Percentiles rank a stretch among this genome's conserved stretches.
These are phyloP conservation scores for Molorchus minor DNA, from an alignment of 2,888 invertebrate species.

Conservation along the genomic window DNA sequence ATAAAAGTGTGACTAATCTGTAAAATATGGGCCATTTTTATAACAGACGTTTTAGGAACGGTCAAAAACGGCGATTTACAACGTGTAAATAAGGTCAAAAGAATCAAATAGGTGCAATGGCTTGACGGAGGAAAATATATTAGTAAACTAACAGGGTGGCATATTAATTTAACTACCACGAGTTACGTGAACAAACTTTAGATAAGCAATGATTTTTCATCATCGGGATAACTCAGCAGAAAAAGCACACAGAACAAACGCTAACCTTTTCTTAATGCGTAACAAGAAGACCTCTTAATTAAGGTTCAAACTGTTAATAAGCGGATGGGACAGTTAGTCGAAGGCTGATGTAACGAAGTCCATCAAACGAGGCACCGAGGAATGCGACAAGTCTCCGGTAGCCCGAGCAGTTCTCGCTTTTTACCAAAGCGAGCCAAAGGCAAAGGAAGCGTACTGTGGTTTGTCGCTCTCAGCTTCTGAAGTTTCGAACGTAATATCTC, in stretches of 20 bases:
- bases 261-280: background rate
- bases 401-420: slow-evolving; percentile 24
- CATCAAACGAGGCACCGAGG: slow-evolving; percentile 22
- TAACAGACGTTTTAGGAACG: background rate
- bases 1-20: background rate
- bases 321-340: slow-evolving; percentile 14
- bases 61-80: background rate
- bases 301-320: slow-evolving; percentile 19
- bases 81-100: background rate
- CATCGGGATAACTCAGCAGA: background rate
- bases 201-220: background rate
- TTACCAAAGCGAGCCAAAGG: slow-evolving; percentile 26
- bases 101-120: too few species aligned
- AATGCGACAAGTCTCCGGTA: slow-evolving; percentile 20
- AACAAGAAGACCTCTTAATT: slow-evolving; percentile 21
- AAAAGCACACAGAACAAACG: background rate
- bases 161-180: background rate
- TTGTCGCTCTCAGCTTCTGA: slow-evolving; percentile 19
- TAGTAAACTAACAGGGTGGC: too few species aligned
- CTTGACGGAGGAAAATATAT: too few species aligned
- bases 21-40: background rate
- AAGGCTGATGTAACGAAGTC: slow-evolving; percentile 12
- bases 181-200: background rate
- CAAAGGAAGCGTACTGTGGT: slow-evolving; percentile 24
- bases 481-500: slow-evolving; percentile 12